Conservation (phyloP, 2,888 invertebrate genomes). For the Crocallis elinguaria region DNA sequence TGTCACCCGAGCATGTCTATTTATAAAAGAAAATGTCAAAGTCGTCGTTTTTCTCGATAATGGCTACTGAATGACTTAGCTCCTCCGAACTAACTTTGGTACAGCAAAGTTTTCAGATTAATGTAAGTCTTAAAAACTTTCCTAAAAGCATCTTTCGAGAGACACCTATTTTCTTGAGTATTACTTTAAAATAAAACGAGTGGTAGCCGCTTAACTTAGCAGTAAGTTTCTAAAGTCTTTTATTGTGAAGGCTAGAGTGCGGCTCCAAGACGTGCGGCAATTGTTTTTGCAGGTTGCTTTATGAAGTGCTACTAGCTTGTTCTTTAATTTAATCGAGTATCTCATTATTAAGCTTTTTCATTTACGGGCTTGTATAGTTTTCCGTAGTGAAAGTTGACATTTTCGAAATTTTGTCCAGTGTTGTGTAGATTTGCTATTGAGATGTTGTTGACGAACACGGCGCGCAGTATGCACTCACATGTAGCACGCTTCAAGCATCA, state of each 20-base stretch:
- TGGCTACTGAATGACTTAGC: constrained; percentile 19
- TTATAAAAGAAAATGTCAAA: neutral
- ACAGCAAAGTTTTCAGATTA: constrained; percentile 24
- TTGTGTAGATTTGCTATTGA: too few relatives aligned
- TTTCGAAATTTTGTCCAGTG: too few relatives aligned
- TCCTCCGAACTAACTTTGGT: constrained; percentile 16
- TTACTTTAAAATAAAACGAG: constrained; percentile 20
- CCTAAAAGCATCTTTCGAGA: constrained; percentile 22
- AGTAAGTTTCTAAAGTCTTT: neutral
- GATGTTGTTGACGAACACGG: too few relatives aligned
- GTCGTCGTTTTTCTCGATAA: constrained; percentile 4
- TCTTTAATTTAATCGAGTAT: too few relatives aligned
- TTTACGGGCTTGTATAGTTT: too few relatives aligned
- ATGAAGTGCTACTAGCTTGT: neutral
- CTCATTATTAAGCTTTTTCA: too few relatives aligned
- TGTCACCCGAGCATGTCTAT: neutral
- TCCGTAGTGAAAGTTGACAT: too few relatives aligned
- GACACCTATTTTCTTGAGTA: constrained; percentile 25
- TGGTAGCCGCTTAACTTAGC: constrained; percentile 11
- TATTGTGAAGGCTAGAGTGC: neutral
- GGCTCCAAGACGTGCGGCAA: too few relatives aligned
- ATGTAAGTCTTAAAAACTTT: constrained; percentile 28
- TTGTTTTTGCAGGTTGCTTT: neutral
- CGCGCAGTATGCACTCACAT: too few relatives aligned
- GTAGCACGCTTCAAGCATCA: too few relatives aligned